Evolutionary conservation across 2,888 invertebrate genomes (phyloP).

Genomic region (Oegoconia quadripuncta): DNA sequence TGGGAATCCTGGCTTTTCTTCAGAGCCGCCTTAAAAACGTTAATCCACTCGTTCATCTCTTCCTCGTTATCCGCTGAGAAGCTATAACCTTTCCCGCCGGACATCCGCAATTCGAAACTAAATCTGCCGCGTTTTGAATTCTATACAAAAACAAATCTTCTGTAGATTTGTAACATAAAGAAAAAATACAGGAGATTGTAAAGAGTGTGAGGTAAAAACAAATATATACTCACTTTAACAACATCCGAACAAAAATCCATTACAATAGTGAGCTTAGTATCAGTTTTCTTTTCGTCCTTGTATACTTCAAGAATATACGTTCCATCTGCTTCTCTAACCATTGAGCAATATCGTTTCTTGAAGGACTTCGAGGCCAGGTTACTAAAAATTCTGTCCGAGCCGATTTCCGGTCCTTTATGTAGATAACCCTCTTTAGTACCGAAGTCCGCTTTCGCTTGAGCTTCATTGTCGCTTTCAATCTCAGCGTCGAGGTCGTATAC

Average conservation of each 20-base stretch:
- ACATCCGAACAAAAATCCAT: conserved; percentile 97
- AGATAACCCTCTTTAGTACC: conserved; percentile 95
- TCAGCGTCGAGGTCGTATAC: conserved; percentile 94
- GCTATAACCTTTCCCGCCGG: conserved; percentile 91
- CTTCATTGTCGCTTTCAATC: conserved; percentile 88
- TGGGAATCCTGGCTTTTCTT: conserved; percentile 79
- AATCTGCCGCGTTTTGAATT: conserved; percentile 91
- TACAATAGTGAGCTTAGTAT: conserved; percentile 94
- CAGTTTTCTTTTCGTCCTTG: conserved; percentile 95
- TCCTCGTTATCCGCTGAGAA: conserved; percentile 92
- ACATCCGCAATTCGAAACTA: conserved; percentile 94
- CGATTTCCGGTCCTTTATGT: conserved; percentile 94
- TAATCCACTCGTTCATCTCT: conserved; percentile 91
- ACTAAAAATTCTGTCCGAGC: conserved; percentile 93
- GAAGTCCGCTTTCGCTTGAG: conserved; percentile 83
- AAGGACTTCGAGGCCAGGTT: conserved; percentile 96
- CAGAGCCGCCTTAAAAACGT: conserved; percentile 89
- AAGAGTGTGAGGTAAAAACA: too few relatives aligned
- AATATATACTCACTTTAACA: conserved; percentile 80
- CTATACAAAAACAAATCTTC: conserved; percentile 40
- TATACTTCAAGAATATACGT: conserved; percentile 94
- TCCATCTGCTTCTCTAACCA: conserved; percentile 93
- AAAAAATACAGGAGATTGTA: too few relatives aligned
- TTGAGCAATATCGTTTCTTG: conserved; percentile 92
- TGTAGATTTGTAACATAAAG: too few relatives aligned